These are phyloP conservation scores for Ethmia dodecea DNA, from an alignment of 2,888 invertebrate genomes.

Conservation along the genomic window DNA sequence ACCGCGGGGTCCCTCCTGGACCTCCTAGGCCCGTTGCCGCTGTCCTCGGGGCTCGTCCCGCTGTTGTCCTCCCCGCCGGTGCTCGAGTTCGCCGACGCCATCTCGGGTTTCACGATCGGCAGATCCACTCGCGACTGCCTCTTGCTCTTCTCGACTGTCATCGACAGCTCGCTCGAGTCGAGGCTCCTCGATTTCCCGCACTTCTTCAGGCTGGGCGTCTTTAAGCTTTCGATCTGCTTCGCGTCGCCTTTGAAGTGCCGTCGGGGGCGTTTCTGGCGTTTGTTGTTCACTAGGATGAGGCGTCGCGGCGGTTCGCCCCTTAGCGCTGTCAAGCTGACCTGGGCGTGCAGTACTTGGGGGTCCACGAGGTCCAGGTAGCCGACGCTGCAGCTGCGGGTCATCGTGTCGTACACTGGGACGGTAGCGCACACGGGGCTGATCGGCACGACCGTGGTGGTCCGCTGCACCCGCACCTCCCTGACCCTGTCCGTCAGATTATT, in stretches of 20 bases:
- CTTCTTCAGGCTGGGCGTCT: constrained; percentile 77
- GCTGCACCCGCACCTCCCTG: constrained; percentile 41
- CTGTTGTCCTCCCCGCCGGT: constrained; percentile 39
- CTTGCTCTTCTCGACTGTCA: constrained; percentile 66
- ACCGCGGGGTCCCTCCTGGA: constrained; percentile 36
- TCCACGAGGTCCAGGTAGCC: constrained; percentile 92
- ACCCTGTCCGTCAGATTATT: constrained; percentile 41
- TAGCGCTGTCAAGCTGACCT: constrained; percentile 83
- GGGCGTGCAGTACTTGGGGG: constrained; percentile 84
- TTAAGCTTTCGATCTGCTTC: constrained; percentile 34
- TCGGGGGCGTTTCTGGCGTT: constrained; percentile 66
- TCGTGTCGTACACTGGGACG: constrained; percentile 77
- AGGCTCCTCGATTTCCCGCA: constrained; percentile 90
- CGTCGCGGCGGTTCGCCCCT: constrained; percentile 87
- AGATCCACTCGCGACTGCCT: constrained; percentile 28
- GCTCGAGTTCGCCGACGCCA: constrained; percentile 33
- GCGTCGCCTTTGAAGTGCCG: constrained; percentile 50
- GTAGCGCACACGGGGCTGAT: constrained; percentile 78
- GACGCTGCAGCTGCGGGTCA: constrained; percentile 92
- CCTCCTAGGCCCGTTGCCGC: constrained; percentile 24
- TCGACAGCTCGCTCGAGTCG: constrained; percentile 89
- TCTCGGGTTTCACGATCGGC: constrained; percentile 21
- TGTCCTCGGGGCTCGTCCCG: constrained; percentile 39
- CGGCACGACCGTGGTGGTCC: constrained; percentile 81
- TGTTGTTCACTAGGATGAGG: constrained; percentile 84